Evolutionary conservation across 1,140 invertebrate species (phyloP), one percentile per base, ranked within the genome.

Genomic region (Aphelinus certus): DNA sequence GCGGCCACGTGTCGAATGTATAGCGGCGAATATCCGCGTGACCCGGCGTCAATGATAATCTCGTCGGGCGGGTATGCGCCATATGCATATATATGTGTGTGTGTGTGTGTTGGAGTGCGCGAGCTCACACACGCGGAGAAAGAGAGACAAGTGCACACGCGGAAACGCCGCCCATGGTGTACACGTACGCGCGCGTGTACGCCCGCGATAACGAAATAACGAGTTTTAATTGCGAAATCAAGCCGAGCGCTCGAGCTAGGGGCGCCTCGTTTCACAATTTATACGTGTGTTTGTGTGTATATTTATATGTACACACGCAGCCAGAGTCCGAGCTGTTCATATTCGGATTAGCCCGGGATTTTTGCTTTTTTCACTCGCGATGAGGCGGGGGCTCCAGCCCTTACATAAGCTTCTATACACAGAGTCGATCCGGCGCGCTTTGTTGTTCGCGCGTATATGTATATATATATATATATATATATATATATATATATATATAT

Each of bases 191-290:
- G 42, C 47, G 60, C 47, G 10, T 1, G 9, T 55, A 62, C 64
- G 26, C 4, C n/a, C 62, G 56, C 55, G 72, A 77, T 83, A 86
- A 86, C 83, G 83, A 86, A 85, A 86, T 86, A 85, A 85, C 84
- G 74, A 86, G 84, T 86, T 84, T 80, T 83, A 84, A 85, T 86
- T 86, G 83, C 84, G 83, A 84, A 86, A 86, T 77, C 79, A 75
- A 53, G 4, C 51, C 51, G 26, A 26, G 26, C 26, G 26, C 26
- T 26, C 26, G 26, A 26, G 26, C 26, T 26, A 26, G 26, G 26
- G 26, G 26, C 26, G 26, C 26, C 26, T 26, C 26, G 26, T 26
- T 26, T 26, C 26, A 26, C 26, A 26, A 26, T 26, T 26, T 26
- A 26, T 26, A 26, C 26, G 26, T 26, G 26, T 26, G 26, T 26